Percentiles rank a stretch among this genome's conserved stretches.
Evolutionary conservation across 2,888 invertebrate genomes (phyloP).

Genomic region (Trissolcus japonicus): DNA sequence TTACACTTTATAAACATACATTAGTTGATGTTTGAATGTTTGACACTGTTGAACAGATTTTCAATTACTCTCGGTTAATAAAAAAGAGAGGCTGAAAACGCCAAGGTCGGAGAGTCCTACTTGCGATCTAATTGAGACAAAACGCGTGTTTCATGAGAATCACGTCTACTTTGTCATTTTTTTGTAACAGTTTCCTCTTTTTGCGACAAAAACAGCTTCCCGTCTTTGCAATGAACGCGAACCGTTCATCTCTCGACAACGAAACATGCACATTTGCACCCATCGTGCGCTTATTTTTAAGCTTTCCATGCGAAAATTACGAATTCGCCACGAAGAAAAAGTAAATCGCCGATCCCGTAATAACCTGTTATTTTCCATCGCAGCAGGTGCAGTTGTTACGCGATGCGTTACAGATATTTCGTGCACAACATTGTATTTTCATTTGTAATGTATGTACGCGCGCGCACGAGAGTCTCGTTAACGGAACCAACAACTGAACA

Average conservation of each 20-base stretch:
- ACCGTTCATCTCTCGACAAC: conserved; percentile 13
- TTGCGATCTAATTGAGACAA: conserved; percentile 36
- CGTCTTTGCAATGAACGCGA: conserved; percentile 26
- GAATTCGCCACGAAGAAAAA: conserved; percentile 38
- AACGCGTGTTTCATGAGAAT: conserved; percentile 20
- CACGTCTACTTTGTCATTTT: conserved; percentile 6
- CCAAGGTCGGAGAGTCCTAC: conserved; percentile 1
- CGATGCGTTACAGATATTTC: conserved; percentile 58
- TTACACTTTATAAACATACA: too few species aligned
- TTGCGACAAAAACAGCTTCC: not conserved
- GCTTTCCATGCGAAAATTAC: conserved; percentile 27
- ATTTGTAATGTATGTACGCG: conserved; percentile 49
- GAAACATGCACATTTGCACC: conserved; percentile 27
- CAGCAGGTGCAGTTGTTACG: conserved; percentile 56
- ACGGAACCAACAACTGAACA: conserved; percentile 51
- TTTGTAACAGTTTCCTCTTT: conserved; percentile 18
- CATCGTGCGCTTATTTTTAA: conserved; percentile 22
- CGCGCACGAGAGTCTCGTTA: conserved; percentile 54
- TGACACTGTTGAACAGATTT: not conserved
- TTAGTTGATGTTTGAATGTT: too few species aligned
- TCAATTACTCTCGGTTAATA: conserved; percentile 3
- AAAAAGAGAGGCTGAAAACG: not conserved
- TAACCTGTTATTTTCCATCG: conserved; percentile 57
- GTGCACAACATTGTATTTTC: conserved; percentile 54
- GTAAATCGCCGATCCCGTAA: conserved; percentile 44